A percentile compares a stretch with the other conserved stretches of the same genome.
Evolutionary conservation across 2,888 invertebrate species (phyloP).

Genomic region (Micropterix aruncella): DNA sequence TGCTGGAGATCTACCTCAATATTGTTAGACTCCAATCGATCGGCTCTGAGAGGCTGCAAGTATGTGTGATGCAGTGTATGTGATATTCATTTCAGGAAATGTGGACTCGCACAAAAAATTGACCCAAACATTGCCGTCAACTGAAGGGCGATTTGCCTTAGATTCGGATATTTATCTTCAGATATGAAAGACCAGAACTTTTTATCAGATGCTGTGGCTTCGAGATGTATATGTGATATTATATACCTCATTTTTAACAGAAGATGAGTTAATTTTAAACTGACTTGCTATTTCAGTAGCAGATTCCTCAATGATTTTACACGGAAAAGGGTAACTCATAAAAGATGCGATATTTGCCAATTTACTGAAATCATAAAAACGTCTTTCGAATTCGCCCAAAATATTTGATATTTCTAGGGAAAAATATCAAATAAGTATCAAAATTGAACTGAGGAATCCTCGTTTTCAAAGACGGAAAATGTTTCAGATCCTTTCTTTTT

Average conservation of each 20-base stretch:
- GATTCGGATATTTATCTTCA: constrained; percentile 8
- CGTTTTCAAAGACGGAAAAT: constrained; percentile 5
- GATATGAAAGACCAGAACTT: constrained; percentile 7
- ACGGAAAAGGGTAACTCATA: constrained; percentile 8
- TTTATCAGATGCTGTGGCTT: constrained; percentile 6
- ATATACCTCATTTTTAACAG: constrained; percentile 9
- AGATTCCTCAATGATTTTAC: constrained; percentile 8
- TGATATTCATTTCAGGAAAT: constrained; percentile 7
- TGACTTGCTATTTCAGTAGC: constrained; percentile 9
- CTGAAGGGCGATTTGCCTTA: constrained; percentile 6
- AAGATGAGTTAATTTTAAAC: constrained; percentile 7
- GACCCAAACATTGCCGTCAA: constrained; percentile 7
- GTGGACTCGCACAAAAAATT: constrained; percentile 7
- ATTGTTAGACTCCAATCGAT: too few relatives aligned
- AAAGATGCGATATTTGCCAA: constrained; percentile 8
- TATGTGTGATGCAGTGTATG: too few relatives aligned
- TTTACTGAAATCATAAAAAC: constrained; percentile 8
- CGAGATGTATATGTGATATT: constrained; percentile 9
- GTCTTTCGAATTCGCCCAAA: constrained; percentile 7
- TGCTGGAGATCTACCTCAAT: too few relatives aligned
- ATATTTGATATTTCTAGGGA: constrained; percentile 7
- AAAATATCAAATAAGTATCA: not conserved
- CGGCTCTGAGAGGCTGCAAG: too few relatives aligned
- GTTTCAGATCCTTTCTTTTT: constrained; percentile 4
- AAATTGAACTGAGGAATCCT: constrained; percentile 1